Base-by-base conservation (phyloP, 2,888 invertebrate species). In the Melipona bicolor region DNA sequence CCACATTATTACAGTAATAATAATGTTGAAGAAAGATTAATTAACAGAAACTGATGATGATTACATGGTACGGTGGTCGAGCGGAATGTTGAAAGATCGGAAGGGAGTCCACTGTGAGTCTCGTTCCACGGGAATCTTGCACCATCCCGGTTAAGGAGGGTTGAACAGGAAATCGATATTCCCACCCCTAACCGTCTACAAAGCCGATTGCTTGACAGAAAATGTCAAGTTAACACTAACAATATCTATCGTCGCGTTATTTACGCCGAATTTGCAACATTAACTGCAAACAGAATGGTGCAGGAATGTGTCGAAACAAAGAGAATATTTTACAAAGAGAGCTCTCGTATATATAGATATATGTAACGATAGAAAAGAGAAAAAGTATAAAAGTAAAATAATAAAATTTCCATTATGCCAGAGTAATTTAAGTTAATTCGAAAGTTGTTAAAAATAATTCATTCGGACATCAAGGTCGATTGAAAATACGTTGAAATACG, bases 91-190 rank as follows among this genome's bases (percentile, higher is more conserved):
- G 73, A 85, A 81, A 73, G 70, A 70, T 62, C 77, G 65, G 69
- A 85, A 72, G 62, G 71, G 49, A 83, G 32, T 65, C 59, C 49
- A 71, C 68, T 50, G 50, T 24, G 61, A 77, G 74, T 19, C 75
- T 59, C 64, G 62, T 85, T 80, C 68, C 80, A 59, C 32, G 62
- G 76, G 36, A 84, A 78, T 84, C 84, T 69, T 64, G 77, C 72
- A 72, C 73, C 78, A 79, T 74, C 74, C 70, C 56, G 79, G 71
- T 83, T 76, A 86, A 82, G 81, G 79, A 85, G 86, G 84, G 85
- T 79, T 78, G 83, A 86, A 87, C 87, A 87, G 91, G 90, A 91
- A 91, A 91, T 91, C 91, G 90, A 91, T 91, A 90, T 89, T 90
- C 89, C 88, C 89, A 77, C 73, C 78, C 77, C 77, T 71, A 73